Percentiles rank a stretch among this genome's conserved stretches.
Evolutionary conservation across 1,140 invertebrate species (phyloP).

Genomic region (Calliphora vicina): DNA sequence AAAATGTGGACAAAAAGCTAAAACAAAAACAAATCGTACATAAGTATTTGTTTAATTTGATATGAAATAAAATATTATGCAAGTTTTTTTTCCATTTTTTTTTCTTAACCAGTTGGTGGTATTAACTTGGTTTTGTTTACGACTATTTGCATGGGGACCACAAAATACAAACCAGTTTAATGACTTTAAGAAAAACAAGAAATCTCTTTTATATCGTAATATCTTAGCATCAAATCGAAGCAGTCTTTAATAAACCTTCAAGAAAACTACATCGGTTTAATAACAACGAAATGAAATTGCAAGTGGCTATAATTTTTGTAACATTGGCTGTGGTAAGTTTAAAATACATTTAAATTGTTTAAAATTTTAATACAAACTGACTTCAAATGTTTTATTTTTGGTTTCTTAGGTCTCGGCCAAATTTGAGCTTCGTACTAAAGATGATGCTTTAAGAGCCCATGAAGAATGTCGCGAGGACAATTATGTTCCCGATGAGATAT

Average conservation of each 20-base stretch:
- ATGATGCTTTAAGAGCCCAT: slow-evolving; percentile 50
- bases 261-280: slow-evolving; percentile 15
- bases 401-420: slow-evolving; percentile 46
- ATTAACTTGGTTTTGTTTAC: background rate
- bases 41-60: background rate
- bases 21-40: background rate
- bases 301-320: background rate
- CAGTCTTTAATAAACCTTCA: background rate
- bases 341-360: slow-evolving; percentile 4
- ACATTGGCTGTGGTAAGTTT: slow-evolving; percentile 32
- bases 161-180: slow-evolving; percentile 6
- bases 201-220: slow-evolving; percentile 11
- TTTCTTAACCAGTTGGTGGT: background rate
- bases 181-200: background rate
- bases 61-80: slow-evolving; percentile 15
- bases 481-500: slow-evolving; percentile 55
- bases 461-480: slow-evolving; percentile 53
- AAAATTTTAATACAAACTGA: background rate
- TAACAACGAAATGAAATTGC: slow-evolving; percentile 25
- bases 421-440: slow-evolving; percentile 49
- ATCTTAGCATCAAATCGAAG: background rate
- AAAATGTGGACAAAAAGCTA: background rate
- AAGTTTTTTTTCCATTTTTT: slow-evolving; percentile 20
- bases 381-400: background rate
- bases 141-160: slow-evolving; percentile 11